Base-by-base conservation (phyloP, 2,888 invertebrate genomes). In the Drosophila phalerata region DNA sequence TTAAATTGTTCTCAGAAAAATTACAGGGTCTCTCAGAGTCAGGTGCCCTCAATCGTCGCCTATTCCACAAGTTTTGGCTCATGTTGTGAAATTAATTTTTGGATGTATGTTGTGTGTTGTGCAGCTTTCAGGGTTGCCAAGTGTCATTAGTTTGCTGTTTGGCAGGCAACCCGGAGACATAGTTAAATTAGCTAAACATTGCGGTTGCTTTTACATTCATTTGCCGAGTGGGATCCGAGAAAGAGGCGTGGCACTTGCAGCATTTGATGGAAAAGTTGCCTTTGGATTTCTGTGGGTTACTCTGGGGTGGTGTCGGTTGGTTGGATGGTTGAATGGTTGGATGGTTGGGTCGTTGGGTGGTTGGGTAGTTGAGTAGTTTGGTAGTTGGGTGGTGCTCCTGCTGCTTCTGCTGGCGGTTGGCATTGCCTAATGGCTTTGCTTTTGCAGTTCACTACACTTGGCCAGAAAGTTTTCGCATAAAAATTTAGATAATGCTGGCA, bases 181-280 rank as follows among this genome's bases (percentile, higher is more conserved):
- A 84, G 89, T 85, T 86, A 89, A 85, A 88, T 85, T 85, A 85
- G 85, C 89, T 84, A 88, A 87, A 87, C 85, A 88, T 89, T 88
- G 85, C 79, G 77, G 85, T 79, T 55, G 68, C 68, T 60, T 47
- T 57, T 51, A 48, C 66, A 69, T 62, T 55, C 57, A 52, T 40
- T 42, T 34, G 53, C 55, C 42, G 40, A 10, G 40, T 2, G 1
- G n/a, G n/a, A 10, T n/a, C n/a, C 25, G 8, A 9, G 0, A 6
- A 22, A 10, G 22, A 15, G 58, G 34, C 11, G 40, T 30, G 28
- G 22, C 34, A 15, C 8, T 15, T 52, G 38, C 25, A 40, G 51
- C 52, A 37, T 68, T 80, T 74, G 81, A 77, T 60, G 69, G 62
- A 74, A 69, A 81, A 81, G 67, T 77, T 77, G 61, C 66, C 49